Conservation (phyloP, 2,888 invertebrate species). For the Poecilus cupreus region DNA sequence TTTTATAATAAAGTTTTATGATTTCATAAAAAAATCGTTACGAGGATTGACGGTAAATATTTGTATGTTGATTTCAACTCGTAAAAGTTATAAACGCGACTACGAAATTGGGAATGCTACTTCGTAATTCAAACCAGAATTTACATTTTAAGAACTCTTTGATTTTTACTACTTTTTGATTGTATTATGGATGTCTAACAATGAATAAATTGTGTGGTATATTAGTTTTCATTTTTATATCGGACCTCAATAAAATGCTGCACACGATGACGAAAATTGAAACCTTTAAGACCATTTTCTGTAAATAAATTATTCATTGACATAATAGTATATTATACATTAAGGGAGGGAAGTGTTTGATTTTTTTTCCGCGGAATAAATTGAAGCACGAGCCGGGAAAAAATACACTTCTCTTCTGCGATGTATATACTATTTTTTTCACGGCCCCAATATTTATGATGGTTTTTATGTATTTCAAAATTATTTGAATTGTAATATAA, state of each 20-base stretch:
- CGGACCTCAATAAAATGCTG: neutral
- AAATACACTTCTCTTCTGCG: too few relatives aligned
- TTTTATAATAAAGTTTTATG: slow-evolving; percentile 57
- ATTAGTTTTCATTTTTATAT: slow-evolving; percentile 20
- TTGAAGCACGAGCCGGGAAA: too few relatives aligned
- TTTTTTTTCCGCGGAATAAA: too few relatives aligned
- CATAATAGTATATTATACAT: too few relatives aligned
- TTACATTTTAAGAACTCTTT: slow-evolving; percentile 45
- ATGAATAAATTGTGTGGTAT: slow-evolving; percentile 23
- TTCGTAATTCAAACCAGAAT: slow-evolving; percentile 38
- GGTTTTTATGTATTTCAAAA: too few relatives aligned
- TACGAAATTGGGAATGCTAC: slow-evolving; percentile 44
- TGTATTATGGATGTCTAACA: slow-evolving; percentile 21
- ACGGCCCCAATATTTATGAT: too few relatives aligned
- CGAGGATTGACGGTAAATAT: slow-evolving; percentile 46
- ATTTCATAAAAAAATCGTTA: slow-evolving; percentile 51
- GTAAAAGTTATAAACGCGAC: slow-evolving; percentile 38
- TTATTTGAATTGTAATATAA: too few relatives aligned
- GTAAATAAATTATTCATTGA: too few relatives aligned
- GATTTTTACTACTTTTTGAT: slow-evolving; percentile 38
- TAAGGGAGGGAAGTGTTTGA: too few relatives aligned
- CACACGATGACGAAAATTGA: neutral
- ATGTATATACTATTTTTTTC: too few relatives aligned
- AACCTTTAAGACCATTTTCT: neutral
- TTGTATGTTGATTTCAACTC: slow-evolving; percentile 43